Base-by-base conservation (phyloP, 2,113 vertebrate genomes). In the Amphiprion percula region DNA sequence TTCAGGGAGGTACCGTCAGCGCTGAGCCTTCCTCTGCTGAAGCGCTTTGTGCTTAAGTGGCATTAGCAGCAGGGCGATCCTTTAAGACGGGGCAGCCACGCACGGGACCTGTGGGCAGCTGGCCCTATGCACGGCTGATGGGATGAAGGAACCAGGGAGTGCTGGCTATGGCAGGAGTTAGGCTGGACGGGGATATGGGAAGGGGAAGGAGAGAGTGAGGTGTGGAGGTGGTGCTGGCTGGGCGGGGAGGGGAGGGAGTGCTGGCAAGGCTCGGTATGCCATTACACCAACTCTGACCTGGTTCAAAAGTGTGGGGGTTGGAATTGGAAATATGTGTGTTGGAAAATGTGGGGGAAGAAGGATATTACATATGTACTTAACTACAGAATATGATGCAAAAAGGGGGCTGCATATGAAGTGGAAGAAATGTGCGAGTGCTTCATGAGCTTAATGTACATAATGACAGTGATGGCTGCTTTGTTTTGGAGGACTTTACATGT, bases 1-100 rank as follows among this genome's bases (percentile, higher is more conserved):
- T 85, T 47, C 5, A 49, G 72, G 62, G 78, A 78, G 17, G 66
- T 54, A 49, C 10, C 4, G 64, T 74, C 65, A 80, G 74, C 30
- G 1, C 71, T 90, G 74, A 91, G 77, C 70, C 39, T 53, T 66
- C 64, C 70, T 59, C 56, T 16, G 74, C 78, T 85, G 77, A 85
- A 68, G 69, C 33, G 72, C 74, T 92, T 88, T 87, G 84, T 68
- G 79, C 56, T 79, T 93, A 93, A 93, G 89, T 56, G 63, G 90
- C 68, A 91, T 95, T 92, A 91, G 69, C 21, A 0, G 21, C n/a
- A 33, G 44, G 68, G 63, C 87, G 89, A 94, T 93, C 92, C 85
- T 84, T 90, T 94, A 91, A 93, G 87, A 86, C 59, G 66, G 19
- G 0, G 67, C 56, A 68, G 88, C 69, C 64, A 47, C 9, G 59